These are phyloP conservation scores for Glareola pratincola DNA, from an alignment of 2,113 vertebrate genomes.

Conservation along the genomic window DNA sequence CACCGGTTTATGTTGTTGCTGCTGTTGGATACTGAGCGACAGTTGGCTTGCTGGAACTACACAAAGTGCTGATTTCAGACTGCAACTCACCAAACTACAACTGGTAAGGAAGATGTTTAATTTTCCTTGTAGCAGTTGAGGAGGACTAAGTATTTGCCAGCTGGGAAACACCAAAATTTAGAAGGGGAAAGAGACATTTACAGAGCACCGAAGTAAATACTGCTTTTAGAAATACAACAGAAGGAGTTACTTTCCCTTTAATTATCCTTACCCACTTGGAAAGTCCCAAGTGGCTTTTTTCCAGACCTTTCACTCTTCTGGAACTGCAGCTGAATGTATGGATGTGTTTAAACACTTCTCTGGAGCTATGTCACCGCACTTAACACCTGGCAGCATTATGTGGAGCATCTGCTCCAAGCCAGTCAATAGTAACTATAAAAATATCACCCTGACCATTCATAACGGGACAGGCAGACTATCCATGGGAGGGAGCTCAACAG, in stretches of 20 bases:
- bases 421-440: background rate
- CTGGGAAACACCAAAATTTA: background rate
- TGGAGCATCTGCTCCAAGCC: background rate
- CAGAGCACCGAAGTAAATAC: background rate
- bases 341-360: background rate
- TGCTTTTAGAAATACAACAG: background rate
- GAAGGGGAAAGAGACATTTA: background rate
- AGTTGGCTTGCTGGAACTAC: background rate
- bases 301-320: background rate
- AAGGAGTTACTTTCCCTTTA: background rate
- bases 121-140: background rate
- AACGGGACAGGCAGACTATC: background rate
- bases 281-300: background rate
- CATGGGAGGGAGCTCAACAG: background rate
- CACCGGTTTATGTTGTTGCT: background rate
- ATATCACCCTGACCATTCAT: background rate
- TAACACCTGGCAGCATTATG: background rate
- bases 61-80: background rate
- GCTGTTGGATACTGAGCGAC: background rate
- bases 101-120: background rate
- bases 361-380: background rate
- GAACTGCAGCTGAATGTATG: background rate
- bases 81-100: background rate
- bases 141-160: background rate
- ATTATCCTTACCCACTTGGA: background rate